phyloP scores from a whole-genome alignment of 2,113 vertebrate genomes.

The Heptranchias perlo region DNA sequence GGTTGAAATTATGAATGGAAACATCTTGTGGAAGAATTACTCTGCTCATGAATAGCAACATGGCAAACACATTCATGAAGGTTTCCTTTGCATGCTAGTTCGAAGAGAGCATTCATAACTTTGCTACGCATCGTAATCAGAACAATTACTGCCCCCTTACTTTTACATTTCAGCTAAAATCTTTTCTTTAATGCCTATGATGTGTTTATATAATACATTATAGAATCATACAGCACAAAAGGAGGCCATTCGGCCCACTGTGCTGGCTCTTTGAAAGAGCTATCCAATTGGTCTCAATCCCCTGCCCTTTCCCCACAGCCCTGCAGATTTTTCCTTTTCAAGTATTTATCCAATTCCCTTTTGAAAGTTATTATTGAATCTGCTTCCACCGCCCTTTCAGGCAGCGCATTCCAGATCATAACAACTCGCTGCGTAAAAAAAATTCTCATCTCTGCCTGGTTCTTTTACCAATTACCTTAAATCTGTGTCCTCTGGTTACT shows the following conservation, averaged over 20 bases:
- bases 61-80: not conserved
- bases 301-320: not conserved
- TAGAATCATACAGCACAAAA: not conserved
- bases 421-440: not conserved
- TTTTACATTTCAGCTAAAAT: not conserved
- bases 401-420: not conserved
- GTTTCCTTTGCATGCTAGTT: not conserved
- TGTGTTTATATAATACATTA: not conserved
- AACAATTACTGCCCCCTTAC: not conserved
- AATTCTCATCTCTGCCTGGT: not conserved
- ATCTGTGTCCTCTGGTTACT: not conserved
- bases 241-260: not conserved
- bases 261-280: not conserved
- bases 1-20: constrained; percentile 9
- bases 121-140: not conserved
- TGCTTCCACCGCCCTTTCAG: not conserved
- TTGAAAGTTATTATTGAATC: not conserved
- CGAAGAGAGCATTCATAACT: not conserved
- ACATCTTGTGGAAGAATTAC: not conserved
- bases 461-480: not conserved
- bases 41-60: not conserved
- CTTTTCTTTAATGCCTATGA: not conserved
- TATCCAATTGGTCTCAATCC: not conserved
- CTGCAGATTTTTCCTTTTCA: too few relatives aligned
- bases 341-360: not conserved